Base-by-base conservation (phyloP, 2,888 invertebrate species). In the Acanthacorydalis orientalis region DNA sequence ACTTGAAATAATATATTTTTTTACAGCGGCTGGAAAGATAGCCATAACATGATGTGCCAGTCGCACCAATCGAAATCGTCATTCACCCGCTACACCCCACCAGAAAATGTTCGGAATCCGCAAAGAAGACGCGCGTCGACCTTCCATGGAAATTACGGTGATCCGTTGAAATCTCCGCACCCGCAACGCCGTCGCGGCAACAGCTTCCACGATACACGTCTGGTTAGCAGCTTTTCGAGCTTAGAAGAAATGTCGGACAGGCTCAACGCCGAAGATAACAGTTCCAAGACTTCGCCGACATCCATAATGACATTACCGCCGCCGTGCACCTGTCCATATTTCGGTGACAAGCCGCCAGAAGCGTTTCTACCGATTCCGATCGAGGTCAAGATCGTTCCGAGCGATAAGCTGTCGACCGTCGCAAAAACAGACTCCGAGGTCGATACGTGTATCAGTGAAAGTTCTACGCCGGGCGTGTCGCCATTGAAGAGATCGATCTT, bases 271-370 rank as follows among this genome's bases (percentile, higher is more conserved):
- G 46, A 51, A 45, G 68, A 57, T 68, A 68, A 4, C 69, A 68
- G 60, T 55, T 47, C 47, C 51, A 70, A 35, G 69, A 68, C 32
- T 54, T 55, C 38, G 59, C 62, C 14, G 51, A 42, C 49, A 52
- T 51, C 45, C 51, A 48, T 42, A 53, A 54, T 50, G 57, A 57
- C 3, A 53, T 59, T 85, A 37, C 83, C 84, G 4, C 81, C 83
- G 1, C 83, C 84, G 0, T 86, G 85, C 60, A 83, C 84, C 0
- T 85, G 86, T 57, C 84, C 85, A 0, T 86, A 86, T 56, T 85
- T 87, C 57, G 84, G 86, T 1, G 76, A 80, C 51, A 76, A 77
- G 2, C 73, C 52, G 69, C 75, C 49, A 70, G 74, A 55, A 55
- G 67, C 64, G 52, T 63, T 58, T 46, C 61, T 58, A 4, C 61